Base-by-base conservation (phyloP, 2,113 vertebrate genomes). In the Ascaphus truei region DNA sequence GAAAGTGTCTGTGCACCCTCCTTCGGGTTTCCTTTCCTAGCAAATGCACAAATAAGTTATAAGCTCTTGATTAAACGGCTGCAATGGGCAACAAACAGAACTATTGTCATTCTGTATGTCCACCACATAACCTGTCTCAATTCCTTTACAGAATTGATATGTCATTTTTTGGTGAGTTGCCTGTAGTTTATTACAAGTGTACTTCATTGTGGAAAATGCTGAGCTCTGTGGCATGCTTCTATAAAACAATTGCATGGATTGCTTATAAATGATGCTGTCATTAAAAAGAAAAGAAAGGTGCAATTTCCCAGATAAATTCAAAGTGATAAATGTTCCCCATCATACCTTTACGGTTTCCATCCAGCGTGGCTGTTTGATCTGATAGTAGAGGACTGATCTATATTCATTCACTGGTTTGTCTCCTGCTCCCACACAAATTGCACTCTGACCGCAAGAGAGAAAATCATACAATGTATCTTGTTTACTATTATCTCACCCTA, bases 291-390 rank as follows among this genome's bases (percentile, higher is more conserved):
- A 10, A 45, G 6, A 45, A 0, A 1, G 0, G 10, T n/a, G 15
- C 0, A 30, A 39, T 26, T 34, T 33, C 9, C n/a, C 23, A 6
- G 7, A 1, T 33, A 25, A 15, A 4, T 56, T 15, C 3, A 22
- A 25, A 51, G 23, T 50, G 23, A 69, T 2, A 2, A 2, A 39
- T 18, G 1, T 0, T 1, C 0, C 5, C 5, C 0, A 0, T 12
- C 16, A 0, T 86, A 98, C 97, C 97, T 99, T 99, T 73, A 98
- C 79, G 0, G 96, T 99, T 79, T 99, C 97, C 91, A 98, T 96
- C 97, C 96, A 98, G 0, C 94, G 95, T 0, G 96, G 96, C 77
- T 99, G 97, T 58, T 99, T 99, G 80, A 98, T 83, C 86, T 98
- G 97, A 51, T 98, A 98, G 85, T 99, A 98, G 30, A 99, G 93